phyloP scores from a whole-genome alignment of 2,797 vertebrate genomes.

The Phaenicophaeus curvirostris region DNA sequence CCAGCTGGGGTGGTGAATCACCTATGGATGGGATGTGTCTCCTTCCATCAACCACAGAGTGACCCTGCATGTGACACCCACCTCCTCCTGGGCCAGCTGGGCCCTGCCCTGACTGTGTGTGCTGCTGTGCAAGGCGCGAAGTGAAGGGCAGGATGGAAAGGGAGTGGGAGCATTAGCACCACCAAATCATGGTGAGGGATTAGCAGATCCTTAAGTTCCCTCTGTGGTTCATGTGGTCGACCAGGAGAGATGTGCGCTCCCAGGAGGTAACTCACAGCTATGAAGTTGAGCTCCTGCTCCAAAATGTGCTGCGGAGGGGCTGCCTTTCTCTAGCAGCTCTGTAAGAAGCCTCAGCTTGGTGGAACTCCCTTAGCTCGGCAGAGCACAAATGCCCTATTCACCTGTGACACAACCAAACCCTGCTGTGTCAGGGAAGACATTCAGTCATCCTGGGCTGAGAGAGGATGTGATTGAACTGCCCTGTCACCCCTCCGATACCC shows the following conservation, averaged over 20 bases:
- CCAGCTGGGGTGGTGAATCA: neutral
- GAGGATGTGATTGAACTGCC: neutral
- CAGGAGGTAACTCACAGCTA: neutral
- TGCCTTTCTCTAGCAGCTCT: neutral
- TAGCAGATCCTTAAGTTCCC: neutral
- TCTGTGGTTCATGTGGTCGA: neutral
- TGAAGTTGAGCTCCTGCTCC: neutral
- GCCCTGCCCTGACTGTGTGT: neutral
- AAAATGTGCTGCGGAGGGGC: fast-evolving
- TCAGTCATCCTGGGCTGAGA: neutral
- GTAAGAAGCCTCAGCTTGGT: neutral
- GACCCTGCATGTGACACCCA: neutral
- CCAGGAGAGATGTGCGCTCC: fast-evolving
- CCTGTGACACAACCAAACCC: neutral
- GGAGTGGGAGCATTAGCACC: neutral
- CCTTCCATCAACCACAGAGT: neutral
- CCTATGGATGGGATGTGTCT: fast-evolving
- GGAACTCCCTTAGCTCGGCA: neutral
- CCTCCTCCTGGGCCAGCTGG: neutral
- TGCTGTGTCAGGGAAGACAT: neutral
- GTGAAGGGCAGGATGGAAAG: neutral
- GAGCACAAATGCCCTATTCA: neutral
- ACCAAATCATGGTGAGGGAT: neutral
- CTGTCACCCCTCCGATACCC: fast-evolving
- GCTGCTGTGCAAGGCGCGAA: fast-evolving